Percentiles rank a stretch among this genome's conserved stretches.
These are phyloP conservation scores for Casuarius casuarius DNA, from an alignment of 2,113 vertebrate genomes.

Conservation along the genomic window DNA sequence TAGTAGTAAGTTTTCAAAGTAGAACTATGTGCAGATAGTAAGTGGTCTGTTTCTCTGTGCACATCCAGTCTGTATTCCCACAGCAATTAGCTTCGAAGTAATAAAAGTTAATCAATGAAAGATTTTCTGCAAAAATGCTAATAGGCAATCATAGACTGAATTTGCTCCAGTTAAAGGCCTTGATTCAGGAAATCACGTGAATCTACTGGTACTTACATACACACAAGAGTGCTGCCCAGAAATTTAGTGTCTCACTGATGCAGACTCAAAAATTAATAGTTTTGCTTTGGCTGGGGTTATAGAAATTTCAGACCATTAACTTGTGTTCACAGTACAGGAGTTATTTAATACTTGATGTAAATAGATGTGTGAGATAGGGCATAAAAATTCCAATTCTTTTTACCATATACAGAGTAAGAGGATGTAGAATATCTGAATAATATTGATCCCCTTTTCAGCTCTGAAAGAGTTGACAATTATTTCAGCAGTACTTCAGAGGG, in stretches of 20 bases:
- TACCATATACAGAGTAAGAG: slow-evolving; percentile 40
- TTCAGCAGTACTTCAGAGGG: slow-evolving; percentile 66
- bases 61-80: background rate
- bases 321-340: background rate
- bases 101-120: background rate
- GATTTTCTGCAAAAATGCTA: background rate
- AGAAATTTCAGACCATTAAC: background rate
- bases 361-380: background rate
- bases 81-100: background rate
- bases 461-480: slow-evolving; percentile 66
- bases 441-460: slow-evolving; percentile 57
- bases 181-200: slow-evolving; percentile 1
- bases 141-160: background rate
- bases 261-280: background rate
- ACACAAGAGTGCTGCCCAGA: background rate
- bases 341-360: slow-evolving; percentile 9
- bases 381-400: background rate
- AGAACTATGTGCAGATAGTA: background rate
- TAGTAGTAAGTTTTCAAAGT: background rate
- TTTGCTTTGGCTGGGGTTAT: background rate
- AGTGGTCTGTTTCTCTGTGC: background rate
- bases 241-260: background rate
- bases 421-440: slow-evolving; percentile 52
- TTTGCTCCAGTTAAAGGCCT: background rate
- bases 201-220: background rate